Percentiles rank a stretch among this genome's conserved stretches.
phyloP scores from a whole-genome alignment of 2,797 vertebrate species.

The Pogonophryne albipinna region DNA sequence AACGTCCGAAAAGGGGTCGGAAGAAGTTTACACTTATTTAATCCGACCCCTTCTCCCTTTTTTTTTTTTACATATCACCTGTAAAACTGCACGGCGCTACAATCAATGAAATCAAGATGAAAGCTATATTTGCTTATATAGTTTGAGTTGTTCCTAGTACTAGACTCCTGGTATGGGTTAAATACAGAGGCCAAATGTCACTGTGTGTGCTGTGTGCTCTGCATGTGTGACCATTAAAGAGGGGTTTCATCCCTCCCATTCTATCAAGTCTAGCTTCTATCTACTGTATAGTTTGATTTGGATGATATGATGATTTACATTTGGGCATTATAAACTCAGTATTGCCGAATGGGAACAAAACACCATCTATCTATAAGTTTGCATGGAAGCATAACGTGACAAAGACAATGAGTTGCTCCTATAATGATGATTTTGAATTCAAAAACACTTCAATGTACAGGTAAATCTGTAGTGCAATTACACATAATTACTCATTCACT shows the following conservation, averaged over 20 bases:
- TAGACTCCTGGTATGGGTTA: no score
- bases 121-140: not conserved
- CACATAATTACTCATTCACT: not conserved
- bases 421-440: not conserved
- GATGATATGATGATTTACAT: not conserved
- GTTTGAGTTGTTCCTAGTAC: no score
- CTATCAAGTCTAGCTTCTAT: no score
- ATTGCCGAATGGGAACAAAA: not conserved
- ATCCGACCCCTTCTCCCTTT: no score
- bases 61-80: no score
- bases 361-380: not conserved
- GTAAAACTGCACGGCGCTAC: not conserved
- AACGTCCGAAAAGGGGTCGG: no score
- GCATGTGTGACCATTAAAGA: no score
- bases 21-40: no score
- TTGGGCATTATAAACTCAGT: not conserved
- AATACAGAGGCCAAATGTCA: no score
- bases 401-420: not conserved
- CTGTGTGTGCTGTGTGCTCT: no score
- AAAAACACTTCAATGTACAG: not conserved
- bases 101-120: no score
- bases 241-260: no score
- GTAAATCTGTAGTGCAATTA: not conserved
- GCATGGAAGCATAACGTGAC: not conserved
- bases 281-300: not conserved